These are phyloP conservation scores for Montipora efflorescens DNA, from an alignment of 64 coral and sea anemone species.

Conservation along the genomic window DNA sequence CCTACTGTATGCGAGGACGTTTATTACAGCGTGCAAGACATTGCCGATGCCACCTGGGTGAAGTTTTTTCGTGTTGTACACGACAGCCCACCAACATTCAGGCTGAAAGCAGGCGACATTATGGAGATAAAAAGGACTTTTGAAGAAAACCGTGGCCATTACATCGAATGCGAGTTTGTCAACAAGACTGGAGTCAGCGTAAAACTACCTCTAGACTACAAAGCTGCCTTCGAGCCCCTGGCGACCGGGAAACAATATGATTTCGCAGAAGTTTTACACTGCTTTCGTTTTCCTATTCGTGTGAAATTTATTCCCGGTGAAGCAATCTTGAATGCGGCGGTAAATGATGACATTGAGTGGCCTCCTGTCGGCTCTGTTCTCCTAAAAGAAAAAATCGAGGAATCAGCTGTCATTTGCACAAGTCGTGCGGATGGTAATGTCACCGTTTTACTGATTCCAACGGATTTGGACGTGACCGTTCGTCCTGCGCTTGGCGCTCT, in stretches of 20 bases:
- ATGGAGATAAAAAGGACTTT: slow-evolving; percentile 3
- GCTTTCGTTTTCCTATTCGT: not conserved
- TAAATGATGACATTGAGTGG: slow-evolving; percentile 2
- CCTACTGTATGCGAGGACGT: not conserved
- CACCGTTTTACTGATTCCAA: slow-evolving; percentile 32
- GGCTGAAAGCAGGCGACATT: slow-evolving; percentile 22
- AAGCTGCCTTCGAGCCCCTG: slow-evolving; percentile 23
- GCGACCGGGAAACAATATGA: not conserved
- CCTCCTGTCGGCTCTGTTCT: not conserved
- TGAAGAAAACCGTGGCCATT: not conserved
- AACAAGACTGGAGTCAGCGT: not conserved
- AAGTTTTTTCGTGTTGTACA: slow-evolving; percentile 27
- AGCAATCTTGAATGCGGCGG: not conserved
- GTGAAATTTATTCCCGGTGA: slow-evolving; percentile 6
- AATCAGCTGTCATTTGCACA: slow-evolving; percentile 25
- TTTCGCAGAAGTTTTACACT: not conserved
- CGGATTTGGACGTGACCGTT: slow-evolving; percentile 10
- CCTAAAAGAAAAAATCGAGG: slow-evolving; percentile 25
- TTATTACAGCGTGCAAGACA: slow-evolving; percentile 31
- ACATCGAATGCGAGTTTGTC: slow-evolving; percentile 23
- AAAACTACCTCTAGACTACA: slow-evolving; percentile 23
- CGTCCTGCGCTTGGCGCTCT: not conserved
- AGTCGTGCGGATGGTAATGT: not conserved
- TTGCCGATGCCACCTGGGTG: not conserved
- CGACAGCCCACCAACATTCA: not conserved